Evolutionary conservation across 2,797 vertebrate species (phyloP), one percentile per base, ranked within the genome.

Genomic region (Columba guinea): DNA sequence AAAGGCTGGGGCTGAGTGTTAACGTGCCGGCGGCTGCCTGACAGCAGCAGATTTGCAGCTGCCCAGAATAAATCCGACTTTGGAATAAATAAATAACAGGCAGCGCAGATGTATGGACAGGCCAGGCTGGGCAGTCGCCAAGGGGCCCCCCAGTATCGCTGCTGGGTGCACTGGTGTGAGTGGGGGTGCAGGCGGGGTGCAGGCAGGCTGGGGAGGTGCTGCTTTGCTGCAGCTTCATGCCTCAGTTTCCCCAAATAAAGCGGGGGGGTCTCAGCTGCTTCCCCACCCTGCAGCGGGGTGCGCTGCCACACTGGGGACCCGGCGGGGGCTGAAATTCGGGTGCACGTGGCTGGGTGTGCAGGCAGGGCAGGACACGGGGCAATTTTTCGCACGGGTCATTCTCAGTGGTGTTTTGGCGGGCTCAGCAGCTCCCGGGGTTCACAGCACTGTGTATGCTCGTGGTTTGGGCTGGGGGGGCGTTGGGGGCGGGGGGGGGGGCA

Each of bases 1-100:
- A 85, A 44, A 18, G 32, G 84, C 86, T 41, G 3, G 46, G 62
- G 77, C 32, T 9, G 78, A 83, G 90, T 0, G n/a, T 53, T 67
- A 34, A 23, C 1, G 32, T 67, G 71, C 10, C n/a, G 11, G 69
- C 3, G 41, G 74, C 52, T 24, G 89, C 56, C 79, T 60, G 80
- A 70, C 59, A n/a, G 73, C 73, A 26, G 87, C 81, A 24, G 92
- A 68, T 88, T 77, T 84, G 84, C 80, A 80, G 80, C 94, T 96
- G 94, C 74, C 80, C 17, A 3, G 87, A 37, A 52, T 70, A 77
- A 91, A 90, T 77, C 65, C 7, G 12, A 35, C 6, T 77, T 17
- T 23, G 90, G 93, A 71, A 93, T 68, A 63, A 94, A 88, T 90
- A 79, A 55, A 35, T 37, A 65, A 9, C 4, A 46, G 77, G 1